Percentiles rank a stretch among this genome's conserved stretches.
Conservation (phyloP, 2,888 invertebrate species). For the Tipula confusa region DNA sequence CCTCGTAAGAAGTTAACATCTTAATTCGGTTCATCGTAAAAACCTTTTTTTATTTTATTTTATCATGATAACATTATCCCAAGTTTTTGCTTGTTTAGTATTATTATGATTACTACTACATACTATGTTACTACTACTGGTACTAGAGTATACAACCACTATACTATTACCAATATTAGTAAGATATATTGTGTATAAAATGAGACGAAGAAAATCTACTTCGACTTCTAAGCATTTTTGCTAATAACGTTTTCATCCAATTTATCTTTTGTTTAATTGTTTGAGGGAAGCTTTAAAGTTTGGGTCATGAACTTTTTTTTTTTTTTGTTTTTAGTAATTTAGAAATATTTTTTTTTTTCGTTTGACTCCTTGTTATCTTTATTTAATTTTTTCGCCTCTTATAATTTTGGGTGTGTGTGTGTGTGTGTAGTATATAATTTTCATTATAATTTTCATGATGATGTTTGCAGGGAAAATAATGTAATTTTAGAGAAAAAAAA, state of each 20-base stretch:
- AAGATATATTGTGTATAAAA: not conserved
- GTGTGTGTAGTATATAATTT: not conserved
- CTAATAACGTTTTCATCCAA: not conserved
- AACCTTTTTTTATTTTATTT: not conserved
- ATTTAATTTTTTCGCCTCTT: not conserved
- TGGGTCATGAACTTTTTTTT: conserved; percentile 1
- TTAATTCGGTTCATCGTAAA: conserved; percentile 5
- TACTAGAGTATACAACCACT: not conserved
- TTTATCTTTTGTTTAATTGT: conserved; percentile 20
- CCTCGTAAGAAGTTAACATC: conserved; percentile 12
- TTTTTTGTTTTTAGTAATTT: not conserved
- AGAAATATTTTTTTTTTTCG: not conserved
- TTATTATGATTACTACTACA: not conserved
- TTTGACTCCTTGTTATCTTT: not conserved
- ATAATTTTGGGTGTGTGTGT: not conserved
- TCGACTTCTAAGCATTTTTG: not conserved
- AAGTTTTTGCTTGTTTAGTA: not conserved
- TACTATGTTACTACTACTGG: not conserved
- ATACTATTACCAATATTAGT: not conserved
- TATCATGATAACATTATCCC: not conserved
- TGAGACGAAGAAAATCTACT: not conserved
- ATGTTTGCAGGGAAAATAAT: not conserved
- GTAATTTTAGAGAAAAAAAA: not conserved
- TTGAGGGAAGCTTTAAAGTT: conserved; percentile 12
- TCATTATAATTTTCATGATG: not conserved